Percentiles rank a stretch among this genome's conserved stretches.
These are phyloP conservation scores for Euproctis similis DNA, from an alignment of 2,888 invertebrate species.

Conservation along the genomic window DNA sequence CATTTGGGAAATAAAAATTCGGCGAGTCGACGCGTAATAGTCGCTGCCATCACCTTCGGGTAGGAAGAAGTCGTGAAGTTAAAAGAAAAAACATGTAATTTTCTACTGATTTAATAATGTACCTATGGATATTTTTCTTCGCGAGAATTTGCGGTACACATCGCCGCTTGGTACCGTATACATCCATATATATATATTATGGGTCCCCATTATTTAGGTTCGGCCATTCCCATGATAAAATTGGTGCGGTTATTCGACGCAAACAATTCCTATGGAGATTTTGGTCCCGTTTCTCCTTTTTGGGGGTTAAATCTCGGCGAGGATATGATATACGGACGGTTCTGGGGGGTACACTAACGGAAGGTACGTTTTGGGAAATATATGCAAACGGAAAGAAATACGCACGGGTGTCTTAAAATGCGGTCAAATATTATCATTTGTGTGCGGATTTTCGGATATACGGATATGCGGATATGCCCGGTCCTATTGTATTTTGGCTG, in stretches of 20 bases:
- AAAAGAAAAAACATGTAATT: too few species aligned
- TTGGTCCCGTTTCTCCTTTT: slow-evolving; percentile 66
- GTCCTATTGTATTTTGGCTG: slow-evolving; percentile 20
- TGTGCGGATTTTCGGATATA: slow-evolving; percentile 31
- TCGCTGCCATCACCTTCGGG: too few species aligned
- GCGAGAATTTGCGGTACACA: too few species aligned
- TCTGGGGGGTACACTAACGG: slow-evolving; percentile 22
- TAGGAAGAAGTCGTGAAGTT: too few species aligned
- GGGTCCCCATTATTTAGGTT: slow-evolving; percentile 63
- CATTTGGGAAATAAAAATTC: too few species aligned
- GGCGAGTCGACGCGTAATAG: too few species aligned
- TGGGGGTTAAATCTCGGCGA: slow-evolving; percentile 63
- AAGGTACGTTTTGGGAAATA: slow-evolving; percentile 53
- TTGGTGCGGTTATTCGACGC: slow-evolving; percentile 63
- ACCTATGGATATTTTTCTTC: too few species aligned
- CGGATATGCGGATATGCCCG: too few species aligned
- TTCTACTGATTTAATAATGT: too few species aligned
- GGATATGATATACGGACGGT: slow-evolving; percentile 57
- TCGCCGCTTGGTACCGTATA: slow-evolving; percentile 49
- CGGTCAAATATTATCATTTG: slow-evolving; percentile 35
- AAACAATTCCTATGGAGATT: slow-evolving; percentile 73
- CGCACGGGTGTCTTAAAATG: slow-evolving; percentile 24
- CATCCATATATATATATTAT: slow-evolving; percentile 57
- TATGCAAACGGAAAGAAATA: slow-evolving; percentile 32
- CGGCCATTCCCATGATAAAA: slow-evolving; percentile 72